These are phyloP conservation scores for Tinea semifulvella DNA, from an alignment of 2,888 invertebrate genomes.

Conservation along the genomic window DNA sequence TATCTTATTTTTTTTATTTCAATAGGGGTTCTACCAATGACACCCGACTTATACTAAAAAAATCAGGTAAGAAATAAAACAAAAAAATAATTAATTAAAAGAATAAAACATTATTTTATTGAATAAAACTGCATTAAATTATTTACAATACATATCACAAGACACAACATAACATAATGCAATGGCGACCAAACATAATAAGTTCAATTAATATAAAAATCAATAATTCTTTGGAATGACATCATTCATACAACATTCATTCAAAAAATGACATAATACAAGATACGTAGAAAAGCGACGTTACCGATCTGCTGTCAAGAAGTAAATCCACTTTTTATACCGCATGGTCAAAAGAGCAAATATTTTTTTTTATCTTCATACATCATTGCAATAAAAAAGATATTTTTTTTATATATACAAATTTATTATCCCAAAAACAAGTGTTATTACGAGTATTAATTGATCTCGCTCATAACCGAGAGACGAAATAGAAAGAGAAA, in stretches of 20 bases:
- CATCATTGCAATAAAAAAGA: too few relatives aligned
- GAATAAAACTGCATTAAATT: conserved; percentile 2
- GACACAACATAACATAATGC: not conserved
- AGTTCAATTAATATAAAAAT: not conserved
- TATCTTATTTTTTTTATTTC: too few relatives aligned
- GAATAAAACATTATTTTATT: conserved; percentile 12
- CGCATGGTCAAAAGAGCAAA: not conserved
- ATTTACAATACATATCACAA: conserved; percentile 14
- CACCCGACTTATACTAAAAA: too few relatives aligned
- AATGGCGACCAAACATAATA: too few relatives aligned
- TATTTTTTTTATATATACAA: too few relatives aligned
- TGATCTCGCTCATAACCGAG: too few relatives aligned
- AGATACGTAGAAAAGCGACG: not conserved
- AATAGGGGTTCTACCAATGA: too few relatives aligned
- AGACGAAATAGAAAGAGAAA: too few relatives aligned
- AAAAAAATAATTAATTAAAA: conserved; percentile 10
- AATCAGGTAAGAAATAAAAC: not conserved
- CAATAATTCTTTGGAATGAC: not conserved
- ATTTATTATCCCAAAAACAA: too few relatives aligned
- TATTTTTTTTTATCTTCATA: not conserved
- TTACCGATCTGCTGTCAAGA: not conserved
- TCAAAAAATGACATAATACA: not conserved
- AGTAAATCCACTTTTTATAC: not conserved
- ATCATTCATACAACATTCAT: not conserved
- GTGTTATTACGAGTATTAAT: too few relatives aligned